Evolutionary conservation across 2,888 invertebrate genomes (phyloP).

Genomic region (Arrhopalites spinosus): DNA sequence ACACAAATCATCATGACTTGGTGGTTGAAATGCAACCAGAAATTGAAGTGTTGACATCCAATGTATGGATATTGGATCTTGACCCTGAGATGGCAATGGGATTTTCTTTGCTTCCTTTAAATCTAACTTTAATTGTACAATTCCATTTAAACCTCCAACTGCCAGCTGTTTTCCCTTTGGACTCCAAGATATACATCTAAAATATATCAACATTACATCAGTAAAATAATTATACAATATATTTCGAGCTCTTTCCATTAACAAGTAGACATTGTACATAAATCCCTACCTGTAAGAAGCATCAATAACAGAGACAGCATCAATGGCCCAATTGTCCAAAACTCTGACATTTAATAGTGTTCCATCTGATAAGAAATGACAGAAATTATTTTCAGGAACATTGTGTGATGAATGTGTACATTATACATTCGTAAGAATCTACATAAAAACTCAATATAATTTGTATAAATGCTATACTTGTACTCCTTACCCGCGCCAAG

Average conservation of each 20-base stretch:
- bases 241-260: too few species aligned
- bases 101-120: constrained; percentile 31
- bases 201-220: too few species aligned
- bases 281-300: constrained; percentile 18
- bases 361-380: too few species aligned
- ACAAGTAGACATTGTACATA: neutral
- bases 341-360: constrained; percentile 6
- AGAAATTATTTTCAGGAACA: too few species aligned
- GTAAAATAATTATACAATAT: too few species aligned
- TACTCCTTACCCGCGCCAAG: too few species aligned
- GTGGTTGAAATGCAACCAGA: constrained; percentile 19
- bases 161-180: constrained; percentile 34
- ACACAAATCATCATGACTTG: constrained; percentile 19
- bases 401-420: too few species aligned
- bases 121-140: constrained; percentile 32
- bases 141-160: constrained; percentile 22
- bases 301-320: constrained; percentile 11
- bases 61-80: constrained; percentile 9
- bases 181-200: constrained; percentile 37
- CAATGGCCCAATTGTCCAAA: constrained; percentile 32
- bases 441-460: too few species aligned
- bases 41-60: constrained; percentile 32
- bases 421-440: too few species aligned
- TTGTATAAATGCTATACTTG: too few species aligned
- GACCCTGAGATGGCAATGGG: constrained; percentile 3